A percentile compares a stretch with the other conserved stretches of the same genome.
Evolutionary conservation across 2,888 invertebrate genomes (phyloP).

Genomic region (Hemicrepidius hirtus): DNA sequence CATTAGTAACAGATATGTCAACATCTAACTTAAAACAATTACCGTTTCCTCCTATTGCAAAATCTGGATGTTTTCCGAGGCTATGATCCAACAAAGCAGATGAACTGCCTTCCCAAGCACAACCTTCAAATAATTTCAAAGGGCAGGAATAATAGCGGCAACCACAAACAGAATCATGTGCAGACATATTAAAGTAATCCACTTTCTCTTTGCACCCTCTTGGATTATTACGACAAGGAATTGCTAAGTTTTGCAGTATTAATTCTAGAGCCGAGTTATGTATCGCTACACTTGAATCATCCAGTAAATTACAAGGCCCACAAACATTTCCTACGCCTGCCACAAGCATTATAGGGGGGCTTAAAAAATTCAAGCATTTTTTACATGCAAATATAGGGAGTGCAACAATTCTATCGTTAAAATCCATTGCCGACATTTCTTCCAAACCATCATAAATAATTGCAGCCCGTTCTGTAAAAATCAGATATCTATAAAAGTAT

Average conservation of each 20-base stretch:
- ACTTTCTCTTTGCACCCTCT: slow-evolving; percentile 61
- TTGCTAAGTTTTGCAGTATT: slow-evolving; percentile 58
- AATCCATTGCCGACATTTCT: slow-evolving; percentile 52
- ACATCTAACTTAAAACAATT: slow-evolving; percentile 62
- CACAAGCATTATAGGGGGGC: slow-evolving; percentile 63
- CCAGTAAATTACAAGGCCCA: slow-evolving; percentile 59
- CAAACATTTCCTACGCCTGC: slow-evolving; percentile 64
- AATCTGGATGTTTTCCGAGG: slow-evolving; percentile 61
- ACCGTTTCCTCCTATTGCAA: slow-evolving; percentile 61
- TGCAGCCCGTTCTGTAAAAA: background rate
- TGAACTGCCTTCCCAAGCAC: slow-evolving; percentile 61
- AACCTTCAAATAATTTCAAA: slow-evolving; percentile 54
- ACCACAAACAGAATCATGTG: slow-evolving; percentile 60
- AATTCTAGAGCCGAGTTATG: slow-evolving; percentile 60
- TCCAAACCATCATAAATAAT: slow-evolving; percentile 46
- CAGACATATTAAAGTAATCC: slow-evolving; percentile 54
- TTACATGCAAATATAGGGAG: slow-evolving; percentile 60
- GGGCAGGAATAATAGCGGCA: slow-evolving; percentile 60
- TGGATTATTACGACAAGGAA: slow-evolving; percentile 61
- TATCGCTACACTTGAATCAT: slow-evolving; percentile 46
- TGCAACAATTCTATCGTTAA: slow-evolving; percentile 60
- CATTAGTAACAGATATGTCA: slow-evolving; percentile 56
- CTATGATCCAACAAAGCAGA: slow-evolving; percentile 63
- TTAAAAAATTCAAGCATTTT: slow-evolving; percentile 61
- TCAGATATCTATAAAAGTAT: background rate